A percentile compares a stretch with the other conserved stretches of the same genome.
Conservation (phyloP, 1,140 invertebrate species). For the Prorops nasuta region DNA sequence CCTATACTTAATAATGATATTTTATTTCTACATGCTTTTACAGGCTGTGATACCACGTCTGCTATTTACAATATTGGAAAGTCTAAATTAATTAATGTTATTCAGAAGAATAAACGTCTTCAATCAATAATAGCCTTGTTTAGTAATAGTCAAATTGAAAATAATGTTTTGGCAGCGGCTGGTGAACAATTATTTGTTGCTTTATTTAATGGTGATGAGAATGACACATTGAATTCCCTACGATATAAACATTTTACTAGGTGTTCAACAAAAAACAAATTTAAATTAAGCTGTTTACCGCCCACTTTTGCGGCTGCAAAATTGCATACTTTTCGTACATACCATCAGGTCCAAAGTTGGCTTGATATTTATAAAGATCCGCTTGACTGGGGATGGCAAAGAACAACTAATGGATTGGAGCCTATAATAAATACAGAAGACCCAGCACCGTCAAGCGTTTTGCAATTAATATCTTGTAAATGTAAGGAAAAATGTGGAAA, state of each 20-base stretch:
- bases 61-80: constrained; percentile 8
- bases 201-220: not conserved
- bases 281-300: constrained; percentile 3
- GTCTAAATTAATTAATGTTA: not conserved
- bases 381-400: constrained; percentile 13
- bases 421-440: constrained; percentile 3
- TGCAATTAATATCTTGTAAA: constrained; percentile 12
- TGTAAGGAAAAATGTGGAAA: constrained; percentile 9
- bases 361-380: constrained; percentile 6
- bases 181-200: not conserved
- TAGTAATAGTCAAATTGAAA: not conserved
- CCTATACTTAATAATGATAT: not conserved
- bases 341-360: constrained; percentile 14
- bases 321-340: constrained; percentile 10
- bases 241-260: constrained; percentile 1
- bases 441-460: constrained; percentile 5
- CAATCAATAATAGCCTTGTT: not conserved
- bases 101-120: not conserved
- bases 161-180: not conserved
- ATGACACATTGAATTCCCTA: not conserved
- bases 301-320: constrained; percentile 4
- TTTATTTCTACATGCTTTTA: constrained; percentile 10
- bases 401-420: constrained; percentile 3
- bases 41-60: constrained; percentile 11
- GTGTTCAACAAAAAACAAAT: not conserved